phyloP scores from a whole-genome alignment of 2,113 vertebrate genomes.

The Chascanopsetta lugubris region DNA sequence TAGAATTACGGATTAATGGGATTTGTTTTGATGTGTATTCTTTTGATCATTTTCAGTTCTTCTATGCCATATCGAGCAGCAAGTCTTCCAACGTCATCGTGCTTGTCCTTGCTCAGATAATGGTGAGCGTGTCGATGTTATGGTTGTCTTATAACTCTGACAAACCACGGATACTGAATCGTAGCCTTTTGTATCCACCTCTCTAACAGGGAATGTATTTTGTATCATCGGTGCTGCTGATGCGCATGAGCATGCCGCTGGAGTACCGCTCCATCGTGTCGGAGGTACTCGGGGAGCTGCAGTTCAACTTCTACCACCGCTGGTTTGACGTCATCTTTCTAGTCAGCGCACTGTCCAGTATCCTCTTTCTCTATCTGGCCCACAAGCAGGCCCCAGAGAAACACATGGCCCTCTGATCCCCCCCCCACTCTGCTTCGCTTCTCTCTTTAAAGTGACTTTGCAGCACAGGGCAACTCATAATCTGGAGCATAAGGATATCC shows the following conservation, averaged over 20 bases:
- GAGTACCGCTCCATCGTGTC: slow-evolving; percentile 97
- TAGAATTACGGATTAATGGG: no score
- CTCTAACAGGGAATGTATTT: slow-evolving; percentile 95
- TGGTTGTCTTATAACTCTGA: not conserved
- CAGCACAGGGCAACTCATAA: slow-evolving; percentile 14
- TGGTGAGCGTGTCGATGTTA: slow-evolving; percentile 84
- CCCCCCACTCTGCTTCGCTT: not conserved
- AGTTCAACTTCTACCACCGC: slow-evolving; percentile 98
- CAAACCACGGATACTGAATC: not conserved
- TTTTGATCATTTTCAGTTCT: slow-evolving; percentile 84
- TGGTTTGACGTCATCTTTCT: slow-evolving; percentile 99
- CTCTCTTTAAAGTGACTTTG: slow-evolving; percentile 5
- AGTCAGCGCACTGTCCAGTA: slow-evolving; percentile 97
- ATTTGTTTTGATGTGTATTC: not conserved
- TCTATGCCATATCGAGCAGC: slow-evolving; percentile 98
- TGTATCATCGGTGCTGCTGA: slow-evolving; percentile 94
- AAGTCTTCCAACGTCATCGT: slow-evolving; percentile 99
- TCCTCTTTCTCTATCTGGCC: slow-evolving; percentile 96
- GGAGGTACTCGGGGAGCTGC: slow-evolving; percentile 94
- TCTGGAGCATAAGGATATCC: slow-evolving; percentile 22
- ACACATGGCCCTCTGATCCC: slow-evolving; percentile 85
- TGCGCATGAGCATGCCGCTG: slow-evolving; percentile 98
- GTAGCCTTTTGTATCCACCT: not conserved
- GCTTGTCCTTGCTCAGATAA: slow-evolving; percentile 97
- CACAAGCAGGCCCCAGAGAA: slow-evolving; percentile 99